Base-by-base conservation (phyloP, 2,113 vertebrate species). In the Lutjanus erythropterus region DNA sequence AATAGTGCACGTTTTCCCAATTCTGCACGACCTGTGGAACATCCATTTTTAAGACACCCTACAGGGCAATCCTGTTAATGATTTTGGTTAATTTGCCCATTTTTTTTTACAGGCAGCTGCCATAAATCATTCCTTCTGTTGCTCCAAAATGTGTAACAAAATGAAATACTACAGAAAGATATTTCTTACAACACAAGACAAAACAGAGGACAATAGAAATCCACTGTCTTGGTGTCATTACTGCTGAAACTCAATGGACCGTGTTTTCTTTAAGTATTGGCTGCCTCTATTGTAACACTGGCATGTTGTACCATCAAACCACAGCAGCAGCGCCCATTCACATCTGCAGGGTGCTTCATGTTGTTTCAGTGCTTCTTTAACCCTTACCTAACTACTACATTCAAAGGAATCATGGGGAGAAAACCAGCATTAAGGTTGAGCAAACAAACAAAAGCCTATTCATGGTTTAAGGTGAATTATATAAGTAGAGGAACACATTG, bases 1-100 rank as follows among this genome's bases (percentile, higher is more conserved):
- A 46, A 59, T 6, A 12, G 41, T 10, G 8, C 56, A 65, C 41
- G 47, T 62, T n/a, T 52, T 68, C 18, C 47, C 35, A 12, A 44
- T 75, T 12, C 53, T 60, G 65, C 59, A 65, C 64, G 77, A 86
- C 75, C 64, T 81, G 85, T 87, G 68, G 82, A 81, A 78, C 53
- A 49, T n/a, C 39, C 37, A 27, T 69, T 58, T 59, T 60, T 67
- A 10, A 39, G 15, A 11, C 37, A 44, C 41, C 52, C 41, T 35
- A 61, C 9, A 56, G 8, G 7, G 19, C 4, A 35, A 47, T 25
- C 27, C 7, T 25, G 15, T 44, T 0, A n/a, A 2, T 60, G 1
- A 14, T 53, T 75, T 37, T 3, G 21, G 27, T 25, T 58, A 16
- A 55, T 42, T 19, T 1, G 42, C 0, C 0, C 1, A 0, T 68